Base-by-base conservation (phyloP, 2,888 invertebrate species). In the Hyppa rectilinea region DNA sequence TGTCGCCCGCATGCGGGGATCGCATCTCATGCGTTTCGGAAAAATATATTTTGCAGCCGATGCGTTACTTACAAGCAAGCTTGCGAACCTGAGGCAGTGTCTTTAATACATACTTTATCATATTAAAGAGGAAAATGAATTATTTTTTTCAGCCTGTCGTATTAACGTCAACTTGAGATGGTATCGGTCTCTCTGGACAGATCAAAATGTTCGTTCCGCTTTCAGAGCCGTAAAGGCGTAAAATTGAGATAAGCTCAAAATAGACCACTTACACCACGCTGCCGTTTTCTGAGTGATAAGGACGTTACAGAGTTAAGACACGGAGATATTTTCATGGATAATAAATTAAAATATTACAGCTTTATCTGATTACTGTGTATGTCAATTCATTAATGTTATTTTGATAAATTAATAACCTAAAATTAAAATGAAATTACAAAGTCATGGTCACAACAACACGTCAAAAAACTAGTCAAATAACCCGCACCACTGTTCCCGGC, bases 81-180 rank as follows among this genome's bases (percentile, higher is more conserved):
- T 55, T 62, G 7, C 10, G 20, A 2, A 1, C 7, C 14, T 2
- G 12, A 53, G 14, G 53, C 23, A 12, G 7, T 29, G 17, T 52
- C 53, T 60, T 23, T 53, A 56, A 31, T 40, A 47, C 34, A 47
- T 58, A 74, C 59, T 61, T 59, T 52, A 74, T 79, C 61, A 71
- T 72, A 52, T 64, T 63, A 68, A 73, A 64, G 52, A 59, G 56
- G 59, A 71, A 78, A 75, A 77, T 75, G 80, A 83, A 83, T 75
- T 80, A 83, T 75, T 86, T 83, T 87, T 87, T 87, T 85, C 87
- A 89, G 71, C 74, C 67, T 84, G 89, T 90, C 92, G 87, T 90
- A 93, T 93, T 92, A 93, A 93, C 88, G 94, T 95, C 94, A 89
- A 84, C 88, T 87, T 75, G 83, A 92, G 92, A 94, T 92, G 85